A percentile compares a stretch with the other conserved stretches of the same genome.
phyloP scores from a whole-genome alignment of 2,888 invertebrate genomes.

The Trichogramma evanescens region DNA sequence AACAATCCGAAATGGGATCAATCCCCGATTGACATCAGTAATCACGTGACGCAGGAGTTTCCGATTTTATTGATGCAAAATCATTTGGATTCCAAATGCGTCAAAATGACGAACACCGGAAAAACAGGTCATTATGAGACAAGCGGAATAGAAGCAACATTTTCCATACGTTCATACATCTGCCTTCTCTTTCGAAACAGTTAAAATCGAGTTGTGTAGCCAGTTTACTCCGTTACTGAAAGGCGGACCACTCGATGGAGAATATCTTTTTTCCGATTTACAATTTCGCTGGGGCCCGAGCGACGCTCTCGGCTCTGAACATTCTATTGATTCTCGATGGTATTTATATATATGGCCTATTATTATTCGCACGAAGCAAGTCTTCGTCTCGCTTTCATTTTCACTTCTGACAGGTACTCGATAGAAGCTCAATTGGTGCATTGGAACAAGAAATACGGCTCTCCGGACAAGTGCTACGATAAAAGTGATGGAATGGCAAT shows the following conservation, averaged over 20 bases:
- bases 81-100: slow-evolving; percentile 25
- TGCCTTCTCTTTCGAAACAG: slow-evolving; percentile 1
- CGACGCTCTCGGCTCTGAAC: slow-evolving; percentile 33
- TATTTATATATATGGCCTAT: not conserved
- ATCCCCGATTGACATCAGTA: slow-evolving; percentile 33
- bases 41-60: slow-evolving; percentile 27
- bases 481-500: slow-evolving; percentile 32
- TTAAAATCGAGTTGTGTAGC: slow-evolving; percentile 10
- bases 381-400: not conserved
- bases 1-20: slow-evolving; percentile 36
- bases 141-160: not conserved
- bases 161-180: not conserved
- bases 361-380: not conserved
- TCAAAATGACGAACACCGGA: slow-evolving; percentile 33
- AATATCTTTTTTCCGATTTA: slow-evolving; percentile 29
- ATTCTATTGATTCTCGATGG: slow-evolving; percentile 33
- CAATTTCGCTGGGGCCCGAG: slow-evolving; percentile 35
- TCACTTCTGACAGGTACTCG: slow-evolving; percentile 26
- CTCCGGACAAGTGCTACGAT: slow-evolving; percentile 30
- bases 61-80: slow-evolving; percentile 28
- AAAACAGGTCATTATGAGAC: slow-evolving; percentile 28
- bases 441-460: slow-evolving; percentile 31
- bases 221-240: slow-evolving; percentile 12
- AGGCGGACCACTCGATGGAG: slow-evolving; percentile 29
- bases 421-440: slow-evolving; percentile 37